Base-by-base conservation (phyloP, 2,797 vertebrate species). In the Melanotaenia maccullochi region DNA sequence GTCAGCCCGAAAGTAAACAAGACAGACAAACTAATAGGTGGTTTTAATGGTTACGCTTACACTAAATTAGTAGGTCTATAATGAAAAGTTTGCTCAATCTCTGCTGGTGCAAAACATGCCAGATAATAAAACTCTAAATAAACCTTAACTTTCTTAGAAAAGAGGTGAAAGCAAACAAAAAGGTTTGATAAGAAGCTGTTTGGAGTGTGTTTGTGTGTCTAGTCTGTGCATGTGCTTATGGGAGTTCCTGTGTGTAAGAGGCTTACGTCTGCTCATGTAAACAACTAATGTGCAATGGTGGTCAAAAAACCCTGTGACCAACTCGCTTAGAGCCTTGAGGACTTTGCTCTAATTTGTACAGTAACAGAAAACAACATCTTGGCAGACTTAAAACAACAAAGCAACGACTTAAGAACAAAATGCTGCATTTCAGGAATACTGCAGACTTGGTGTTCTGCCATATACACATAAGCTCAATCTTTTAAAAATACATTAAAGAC, bases 201-300 rank as follows among this genome's bases (percentile, higher is more conserved):
- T 52, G 47, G 67, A 69, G 65, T 68, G 60, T 67, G 78, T 87
- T 83, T 90, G 79, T 85, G 81, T 88, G 73, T 72, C 60, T 83
- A 69, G 68, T 61, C 72, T 85, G 84, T 86, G 78, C 69, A 70
- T 38, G 20, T 83, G 76, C 79, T 89, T 86, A 81, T 73, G 68
- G 84, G 76, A 91, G 87, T 91, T 92, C 89, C 90, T 93, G 91
- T 87, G 62, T 73, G 81, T 90, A 90, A 91, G 88, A 85, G 82
- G 90, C 84, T 93, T 92, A 90, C 65, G 64, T 56, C 67, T 52
- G 54, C 70, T 81, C 61, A 22, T 67, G 79, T 87, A 92, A 91
- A 93, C 81, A 90, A 82, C 69, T 79, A 91, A 82, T 62, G 65
- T 56, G 59, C 76, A 76, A 20, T 24, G 60, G 30, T 49, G 63